Conservation (phyloP, 1,140 invertebrate species). For the Sycophila sp. region DNA sequence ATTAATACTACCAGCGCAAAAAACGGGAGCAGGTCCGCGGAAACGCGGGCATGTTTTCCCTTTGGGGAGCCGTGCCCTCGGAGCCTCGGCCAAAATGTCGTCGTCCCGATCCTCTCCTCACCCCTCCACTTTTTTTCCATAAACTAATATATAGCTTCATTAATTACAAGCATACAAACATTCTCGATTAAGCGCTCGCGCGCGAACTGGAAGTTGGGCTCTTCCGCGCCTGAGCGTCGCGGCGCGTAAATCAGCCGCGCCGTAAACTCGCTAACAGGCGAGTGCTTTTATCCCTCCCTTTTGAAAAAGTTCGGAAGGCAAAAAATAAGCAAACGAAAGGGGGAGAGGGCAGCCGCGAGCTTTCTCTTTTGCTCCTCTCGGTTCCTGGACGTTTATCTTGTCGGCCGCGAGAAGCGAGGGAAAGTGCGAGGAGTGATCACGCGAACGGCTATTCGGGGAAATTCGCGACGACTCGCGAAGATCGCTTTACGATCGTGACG, state of each 20-base stretch:
- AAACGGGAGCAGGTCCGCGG: too few species aligned
- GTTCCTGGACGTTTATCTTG: constrained; percentile 29
- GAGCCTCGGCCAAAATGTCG: too few species aligned
- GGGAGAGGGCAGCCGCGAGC: background rate
- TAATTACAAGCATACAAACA: constrained; percentile 14
- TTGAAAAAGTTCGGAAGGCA: background rate
- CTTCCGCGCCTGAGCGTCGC: background rate
- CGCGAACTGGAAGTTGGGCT: background rate
- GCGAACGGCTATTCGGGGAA: constrained; percentile 45
- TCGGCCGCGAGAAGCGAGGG: constrained; percentile 42
- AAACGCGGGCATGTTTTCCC: too few species aligned
- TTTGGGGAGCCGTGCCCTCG: too few species aligned
- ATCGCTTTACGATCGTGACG: constrained; percentile 57
- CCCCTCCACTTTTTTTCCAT: background rate
- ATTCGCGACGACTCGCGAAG: constrained; percentile 38
- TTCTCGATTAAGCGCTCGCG: constrained; percentile 18
- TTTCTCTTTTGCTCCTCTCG: constrained; percentile 10
- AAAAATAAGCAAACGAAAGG: background rate
- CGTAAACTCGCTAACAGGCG: constrained; percentile 31
- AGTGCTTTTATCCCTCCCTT: constrained; percentile 6
- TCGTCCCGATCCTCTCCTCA: too few species aligned
- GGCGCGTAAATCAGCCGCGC: constrained; percentile 20
- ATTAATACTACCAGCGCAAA: too few species aligned
- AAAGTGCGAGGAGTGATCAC: constrained; percentile 39
- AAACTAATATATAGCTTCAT: background rate